Conservation (phyloP, 2,888 invertebrate genomes). For the Phortica okadai region DNA sequence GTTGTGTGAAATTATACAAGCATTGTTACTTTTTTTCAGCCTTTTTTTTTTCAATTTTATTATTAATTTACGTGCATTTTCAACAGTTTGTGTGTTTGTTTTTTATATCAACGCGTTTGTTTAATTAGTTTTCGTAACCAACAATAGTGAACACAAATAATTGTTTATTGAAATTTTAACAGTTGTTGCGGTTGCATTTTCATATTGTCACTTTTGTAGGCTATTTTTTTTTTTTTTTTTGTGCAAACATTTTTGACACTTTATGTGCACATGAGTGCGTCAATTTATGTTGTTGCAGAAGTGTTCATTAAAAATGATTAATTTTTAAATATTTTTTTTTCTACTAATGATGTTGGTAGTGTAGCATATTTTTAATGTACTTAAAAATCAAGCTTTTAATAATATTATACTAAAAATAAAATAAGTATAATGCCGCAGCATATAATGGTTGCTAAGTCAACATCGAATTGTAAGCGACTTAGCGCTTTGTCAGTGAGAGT, state of each 20-base stretch:
- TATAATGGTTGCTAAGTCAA: too few relatives aligned
- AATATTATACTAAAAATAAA: too few relatives aligned
- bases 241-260: not conserved
- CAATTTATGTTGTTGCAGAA: too few relatives aligned
- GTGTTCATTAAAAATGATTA: too few relatives aligned
- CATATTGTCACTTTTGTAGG: not conserved
- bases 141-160: not conserved
- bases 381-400: too few relatives aligned
- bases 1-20: not conserved
- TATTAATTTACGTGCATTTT: slow-evolving; percentile 1
- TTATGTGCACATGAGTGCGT: too few relatives aligned
- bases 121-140: not conserved
- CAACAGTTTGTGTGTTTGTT: not conserved
- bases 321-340: too few relatives aligned
- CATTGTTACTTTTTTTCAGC: not conserved
- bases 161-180: not conserved
- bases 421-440: too few relatives aligned
- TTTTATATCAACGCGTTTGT: not conserved
- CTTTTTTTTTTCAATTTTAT: not conserved
- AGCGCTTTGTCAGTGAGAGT: too few relatives aligned
- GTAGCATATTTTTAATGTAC: too few relatives aligned
- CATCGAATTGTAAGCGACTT: too few relatives aligned
- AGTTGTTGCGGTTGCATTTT: not conserved
- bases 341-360: too few relatives aligned
- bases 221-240: not conserved